Evolutionary conservation across 2,888 invertebrate species (phyloP), one percentile per base, ranked within the genome.

Genomic region (Lagria hirta): DNA sequence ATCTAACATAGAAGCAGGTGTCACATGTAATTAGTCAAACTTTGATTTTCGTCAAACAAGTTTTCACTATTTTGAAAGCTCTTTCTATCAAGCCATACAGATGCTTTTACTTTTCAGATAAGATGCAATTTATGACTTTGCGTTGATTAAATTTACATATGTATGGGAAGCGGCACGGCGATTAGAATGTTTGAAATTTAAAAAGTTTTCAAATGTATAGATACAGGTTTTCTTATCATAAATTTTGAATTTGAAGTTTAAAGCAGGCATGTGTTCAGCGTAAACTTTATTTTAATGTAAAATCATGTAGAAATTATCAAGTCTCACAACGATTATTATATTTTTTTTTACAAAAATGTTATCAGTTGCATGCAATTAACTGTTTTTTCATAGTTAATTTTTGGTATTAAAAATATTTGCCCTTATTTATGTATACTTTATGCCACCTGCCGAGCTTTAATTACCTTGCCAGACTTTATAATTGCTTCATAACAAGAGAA

Each of bases 401-500:
- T n/a, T n/a, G n/a, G n/a, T 45, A 45, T 45, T 45, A 45, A 45
- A 38, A 42, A 23, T 20, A 45, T 42, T 42, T 45, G 35, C 41
- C 29, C 36, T 35, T 42, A 36, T 46, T 46, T 38, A 40, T 46
- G 35, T 37, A 37, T 47, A 36, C 43, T 47, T 43, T 43, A 44
- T 38, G 29, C 43, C 43, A 44, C 43, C 43, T 45, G 36, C 45
- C 32, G 36, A 24, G 26, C 27, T 33, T 26, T 32, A 49, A 49
- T 45, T 45, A 38, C 41, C 27, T 40, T 47, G 41, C 40, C 28
- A 33, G 32, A 23, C 32, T 32, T 36, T 37, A 45, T 52, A 52
- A 52, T 52, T 50, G 50, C 49, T 38, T 43, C 44, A 52, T 48
- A 48, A 48, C 43, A 40, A 36, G 50, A 43, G 52, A 52, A 52